phyloP scores from a whole-genome alignment of 2,797 vertebrate genomes.

The Alauda arvensis region DNA sequence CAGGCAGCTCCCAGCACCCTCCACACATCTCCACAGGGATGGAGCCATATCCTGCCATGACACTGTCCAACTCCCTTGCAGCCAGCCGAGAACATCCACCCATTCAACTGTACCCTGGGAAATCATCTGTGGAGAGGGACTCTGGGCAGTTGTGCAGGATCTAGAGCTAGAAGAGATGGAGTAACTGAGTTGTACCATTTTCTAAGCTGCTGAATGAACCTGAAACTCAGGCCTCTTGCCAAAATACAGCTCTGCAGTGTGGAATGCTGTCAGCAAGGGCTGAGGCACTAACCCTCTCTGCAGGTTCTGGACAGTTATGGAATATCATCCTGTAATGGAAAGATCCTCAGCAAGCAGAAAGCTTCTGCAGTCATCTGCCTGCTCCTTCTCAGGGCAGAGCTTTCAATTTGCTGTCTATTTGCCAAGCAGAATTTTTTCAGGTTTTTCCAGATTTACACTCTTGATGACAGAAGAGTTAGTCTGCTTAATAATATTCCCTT shows the following conservation, averaged over 20 bases:
- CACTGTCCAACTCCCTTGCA: background rate
- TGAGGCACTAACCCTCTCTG: background rate
- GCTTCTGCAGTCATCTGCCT: background rate
- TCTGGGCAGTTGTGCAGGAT: background rate
- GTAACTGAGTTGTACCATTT: background rate
- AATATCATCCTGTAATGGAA: background rate
- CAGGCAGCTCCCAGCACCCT: background rate
- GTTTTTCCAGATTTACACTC: slow-evolving; percentile 21
- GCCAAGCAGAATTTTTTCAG: background rate
- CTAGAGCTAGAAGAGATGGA: background rate
- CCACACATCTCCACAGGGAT: background rate
- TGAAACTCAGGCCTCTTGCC: background rate
- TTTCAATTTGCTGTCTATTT: background rate
- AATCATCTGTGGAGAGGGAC: background rate
- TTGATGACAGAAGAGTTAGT: background rate
- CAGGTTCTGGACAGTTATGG: background rate
- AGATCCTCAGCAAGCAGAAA: background rate
- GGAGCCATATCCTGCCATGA: accelerated
- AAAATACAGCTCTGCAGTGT: background rate
- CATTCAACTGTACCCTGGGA: background rate
- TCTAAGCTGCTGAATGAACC: background rate
- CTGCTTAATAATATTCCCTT: background rate
- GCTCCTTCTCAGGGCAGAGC: background rate
- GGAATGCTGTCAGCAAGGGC: background rate
- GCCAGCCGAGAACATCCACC: background rate